Evolutionary conservation across 2,888 invertebrate genomes (phyloP).

Genomic region (Serripes groenlandicus): DNA sequence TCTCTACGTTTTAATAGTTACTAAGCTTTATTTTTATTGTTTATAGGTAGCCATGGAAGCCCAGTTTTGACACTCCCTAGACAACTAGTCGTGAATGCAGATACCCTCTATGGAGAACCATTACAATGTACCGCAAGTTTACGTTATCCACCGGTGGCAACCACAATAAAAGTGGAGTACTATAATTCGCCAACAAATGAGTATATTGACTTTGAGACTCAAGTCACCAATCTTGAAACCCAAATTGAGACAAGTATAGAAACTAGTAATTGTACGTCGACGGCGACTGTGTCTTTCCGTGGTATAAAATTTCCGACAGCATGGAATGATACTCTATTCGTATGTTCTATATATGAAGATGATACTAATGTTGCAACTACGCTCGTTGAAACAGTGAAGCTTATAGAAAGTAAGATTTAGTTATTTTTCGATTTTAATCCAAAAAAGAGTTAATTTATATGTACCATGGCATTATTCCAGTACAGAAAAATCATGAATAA

Average conservation of each 20-base stretch:
- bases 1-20: too few species aligned
- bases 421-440: too few species aligned
- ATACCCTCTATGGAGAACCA: not conserved
- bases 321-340: conserved; percentile 4
- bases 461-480: too few species aligned
- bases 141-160: not conserved
- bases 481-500: too few species aligned
- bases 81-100: not conserved
- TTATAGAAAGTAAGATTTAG: conserved; percentile 18
- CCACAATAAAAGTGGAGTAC: not conserved
- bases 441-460: too few species aligned
- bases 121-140: not conserved
- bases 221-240: too few species aligned
- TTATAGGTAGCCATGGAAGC: not conserved
- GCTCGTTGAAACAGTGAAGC: not conserved
- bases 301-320: not conserved
- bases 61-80: not conserved
- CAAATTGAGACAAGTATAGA: not conserved
- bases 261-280: not conserved
- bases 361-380: not conserved
- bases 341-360: not conserved
- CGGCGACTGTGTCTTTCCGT: not conserved
- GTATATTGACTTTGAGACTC: not conserved
- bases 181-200: not conserved
- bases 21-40: too few species aligned